phyloP scores from a whole-genome alignment of 23 tunicate genomes.

The Ciona savignyi region DNA sequence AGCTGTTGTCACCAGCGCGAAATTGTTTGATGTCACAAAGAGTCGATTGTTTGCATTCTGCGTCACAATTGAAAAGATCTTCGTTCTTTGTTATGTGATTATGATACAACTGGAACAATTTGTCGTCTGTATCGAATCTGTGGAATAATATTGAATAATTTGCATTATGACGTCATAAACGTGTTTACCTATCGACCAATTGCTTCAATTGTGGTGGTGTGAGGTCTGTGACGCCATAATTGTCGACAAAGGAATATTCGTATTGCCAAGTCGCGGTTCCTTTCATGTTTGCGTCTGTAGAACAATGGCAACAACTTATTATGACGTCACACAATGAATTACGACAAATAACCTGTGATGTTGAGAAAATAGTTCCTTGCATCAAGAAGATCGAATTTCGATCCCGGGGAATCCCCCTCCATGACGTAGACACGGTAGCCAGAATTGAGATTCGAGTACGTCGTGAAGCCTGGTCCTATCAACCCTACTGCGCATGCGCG shows the following conservation, averaged over 20 bases:
- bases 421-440: slow-evolving; percentile 72
- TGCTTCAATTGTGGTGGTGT: slow-evolving; percentile 45
- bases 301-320: not conserved
- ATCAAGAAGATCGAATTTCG: slow-evolving; percentile 48
- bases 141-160: not conserved
- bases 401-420: slow-evolving; percentile 67
- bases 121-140: slow-evolving; percentile 58
- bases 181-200: slow-evolving; percentile 46
- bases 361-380: slow-evolving; percentile 50
- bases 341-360: slow-evolving; percentile 29
- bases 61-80: slow-evolving; percentile 49
- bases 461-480: slow-evolving; percentile 81
- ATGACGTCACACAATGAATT: not conserved
- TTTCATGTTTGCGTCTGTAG: slow-evolving; percentile 46
- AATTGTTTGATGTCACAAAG: slow-evolving; percentile 40
- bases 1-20: slow-evolving; percentile 17
- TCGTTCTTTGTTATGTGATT: slow-evolving; percentile 48
- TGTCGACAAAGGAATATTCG: slow-evolving; percentile 52
- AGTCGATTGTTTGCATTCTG: slow-evolving; percentile 28
- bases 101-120: slow-evolving; percentile 51
- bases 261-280: slow-evolving; percentile 40
- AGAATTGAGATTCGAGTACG: slow-evolving; percentile 60
- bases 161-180: not conserved
- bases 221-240: slow-evolving; percentile 63
- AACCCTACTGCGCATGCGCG: slow-evolving; percentile 33